These are phyloP conservation scores for Proterorhinus semilunaris DNA, from an alignment of 2,113 vertebrate genomes.

Conservation along the genomic window DNA sequence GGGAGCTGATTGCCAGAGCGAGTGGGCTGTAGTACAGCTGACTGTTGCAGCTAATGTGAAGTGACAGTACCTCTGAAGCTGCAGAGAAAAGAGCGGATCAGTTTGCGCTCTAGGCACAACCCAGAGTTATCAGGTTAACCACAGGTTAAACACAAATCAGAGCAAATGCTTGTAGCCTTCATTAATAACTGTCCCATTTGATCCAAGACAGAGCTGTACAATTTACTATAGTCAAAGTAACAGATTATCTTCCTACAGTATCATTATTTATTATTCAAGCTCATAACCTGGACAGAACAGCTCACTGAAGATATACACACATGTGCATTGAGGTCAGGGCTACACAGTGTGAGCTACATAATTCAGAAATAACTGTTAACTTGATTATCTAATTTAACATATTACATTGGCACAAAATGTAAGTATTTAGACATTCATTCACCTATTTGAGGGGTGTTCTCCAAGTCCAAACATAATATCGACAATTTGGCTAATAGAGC, in stretches of 20 bases:
- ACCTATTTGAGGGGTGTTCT: conserved; percentile 64
- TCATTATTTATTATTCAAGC: too few relatives aligned
- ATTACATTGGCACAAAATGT: too few relatives aligned
- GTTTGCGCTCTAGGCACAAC: conserved; percentile 53
- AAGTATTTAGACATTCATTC: conserved; percentile 32
- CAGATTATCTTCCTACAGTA: too few relatives aligned
- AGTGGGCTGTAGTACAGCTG: conserved; percentile 61
- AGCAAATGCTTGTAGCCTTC: conserved; percentile 31
- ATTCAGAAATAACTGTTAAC: too few relatives aligned
- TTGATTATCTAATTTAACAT: too few relatives aligned
- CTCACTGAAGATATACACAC: too few relatives aligned
- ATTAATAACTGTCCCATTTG: conserved; percentile 37
- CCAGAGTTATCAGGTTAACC: conserved; percentile 62
- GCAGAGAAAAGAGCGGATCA: conserved; percentile 38
- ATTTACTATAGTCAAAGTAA: too few relatives aligned
- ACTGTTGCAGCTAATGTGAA: conserved; percentile 70
- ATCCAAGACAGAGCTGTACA: background rate
- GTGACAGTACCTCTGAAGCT: conserved; percentile 69
- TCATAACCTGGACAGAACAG: too few relatives aligned
- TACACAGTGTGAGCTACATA: too few relatives aligned
- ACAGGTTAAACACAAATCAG: conserved; percentile 57
- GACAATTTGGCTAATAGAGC: conserved; percentile 66
- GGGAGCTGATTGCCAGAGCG: conserved; percentile 69
- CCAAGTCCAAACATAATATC: conserved; percentile 67
- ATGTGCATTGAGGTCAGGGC: too few relatives aligned